phyloP scores from a whole-genome alignment of 2,888 invertebrate species.

The Chrysopilus asiliformis region DNA sequence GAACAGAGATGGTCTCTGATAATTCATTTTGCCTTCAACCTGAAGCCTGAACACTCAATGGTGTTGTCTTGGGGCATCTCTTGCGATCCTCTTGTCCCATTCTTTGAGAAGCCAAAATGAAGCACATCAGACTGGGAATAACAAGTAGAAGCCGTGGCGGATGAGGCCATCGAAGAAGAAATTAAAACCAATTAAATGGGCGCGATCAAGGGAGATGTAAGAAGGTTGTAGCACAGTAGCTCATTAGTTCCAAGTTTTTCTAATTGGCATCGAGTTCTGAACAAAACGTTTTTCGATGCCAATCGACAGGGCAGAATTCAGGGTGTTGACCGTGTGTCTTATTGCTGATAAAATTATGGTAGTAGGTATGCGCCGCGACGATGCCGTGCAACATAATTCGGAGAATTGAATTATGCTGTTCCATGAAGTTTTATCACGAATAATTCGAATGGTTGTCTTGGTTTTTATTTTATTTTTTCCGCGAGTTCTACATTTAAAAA shows the following conservation, averaged over 20 bases:
- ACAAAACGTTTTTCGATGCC: slow-evolving; percentile 22
- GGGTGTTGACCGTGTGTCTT: slow-evolving; percentile 5
- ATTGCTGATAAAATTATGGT: slow-evolving; percentile 1
- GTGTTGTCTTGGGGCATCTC: neutral
- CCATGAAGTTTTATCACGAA: slow-evolving; percentile 33
- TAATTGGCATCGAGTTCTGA: slow-evolving; percentile 23
- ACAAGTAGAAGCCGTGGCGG: too few relatives aligned
- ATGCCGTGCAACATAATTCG: neutral
- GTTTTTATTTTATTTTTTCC: too few relatives aligned
- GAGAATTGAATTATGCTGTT: slow-evolving; percentile 33
- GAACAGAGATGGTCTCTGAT: slow-evolving; percentile 12
- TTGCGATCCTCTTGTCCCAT: neutral
- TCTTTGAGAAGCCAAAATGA: too few relatives aligned
- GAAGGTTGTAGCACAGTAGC: slow-evolving; percentile 21
- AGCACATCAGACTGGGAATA: too few relatives aligned
- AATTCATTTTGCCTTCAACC: slow-evolving; percentile 12
- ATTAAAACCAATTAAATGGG: slow-evolving; percentile 26
- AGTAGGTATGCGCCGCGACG: neutral
- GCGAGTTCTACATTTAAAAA: too few relatives aligned
- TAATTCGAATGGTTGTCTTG: too few relatives aligned
- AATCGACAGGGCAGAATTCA: slow-evolving; percentile 14
- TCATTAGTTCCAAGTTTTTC: slow-evolving; percentile 24
- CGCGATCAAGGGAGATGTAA: slow-evolving; percentile 19
- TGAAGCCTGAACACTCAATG: neutral
- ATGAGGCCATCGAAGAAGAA: slow-evolving; percentile 21